These are phyloP conservation scores for Acromyrmex charruanus DNA, from an alignment of 1,140 invertebrate genomes.

Conservation along the genomic window DNA sequence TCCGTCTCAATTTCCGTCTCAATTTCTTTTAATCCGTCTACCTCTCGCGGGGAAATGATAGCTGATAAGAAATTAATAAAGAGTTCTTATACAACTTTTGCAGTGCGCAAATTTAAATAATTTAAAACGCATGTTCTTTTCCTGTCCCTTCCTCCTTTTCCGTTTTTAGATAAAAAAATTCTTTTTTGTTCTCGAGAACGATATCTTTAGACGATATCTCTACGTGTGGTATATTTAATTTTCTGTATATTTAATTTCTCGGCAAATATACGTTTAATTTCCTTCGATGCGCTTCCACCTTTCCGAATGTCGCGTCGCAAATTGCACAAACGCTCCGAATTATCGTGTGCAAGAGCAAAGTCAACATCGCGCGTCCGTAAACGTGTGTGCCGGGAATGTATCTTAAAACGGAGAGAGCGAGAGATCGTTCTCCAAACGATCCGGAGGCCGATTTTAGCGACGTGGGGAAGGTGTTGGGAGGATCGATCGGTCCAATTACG, in stretches of 20 bases:
- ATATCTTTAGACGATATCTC: too few species aligned
- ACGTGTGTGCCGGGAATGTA: neutral
- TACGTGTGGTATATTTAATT: neutral
- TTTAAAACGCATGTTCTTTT: neutral
- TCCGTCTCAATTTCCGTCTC: neutral
- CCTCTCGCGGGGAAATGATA: neutral
- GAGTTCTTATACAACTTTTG: neutral
- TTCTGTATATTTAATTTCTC: neutral
- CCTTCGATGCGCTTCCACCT: neutral
- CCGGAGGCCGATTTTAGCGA: constrained; percentile 12
- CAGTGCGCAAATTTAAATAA: constrained; percentile 10
- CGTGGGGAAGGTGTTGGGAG: too few species aligned
- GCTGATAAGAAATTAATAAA: neutral
- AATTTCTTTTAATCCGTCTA: neutral
- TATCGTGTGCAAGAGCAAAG: constrained; percentile 18
- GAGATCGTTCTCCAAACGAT: constrained; percentile 5
- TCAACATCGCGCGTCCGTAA: constrained; percentile 36
- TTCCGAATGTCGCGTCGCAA: neutral
- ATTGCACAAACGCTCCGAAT: constrained; percentile 15
- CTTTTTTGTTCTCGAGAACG: neutral
- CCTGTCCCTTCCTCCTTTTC: too few species aligned
- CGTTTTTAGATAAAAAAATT: neutral
- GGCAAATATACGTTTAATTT: constrained; percentile 21
- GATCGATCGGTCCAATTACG: constrained; percentile 55
- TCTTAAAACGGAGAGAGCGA: constrained; percentile 20